Conservation (phyloP, 2,113 vertebrate species). For the Parus major region DNA sequence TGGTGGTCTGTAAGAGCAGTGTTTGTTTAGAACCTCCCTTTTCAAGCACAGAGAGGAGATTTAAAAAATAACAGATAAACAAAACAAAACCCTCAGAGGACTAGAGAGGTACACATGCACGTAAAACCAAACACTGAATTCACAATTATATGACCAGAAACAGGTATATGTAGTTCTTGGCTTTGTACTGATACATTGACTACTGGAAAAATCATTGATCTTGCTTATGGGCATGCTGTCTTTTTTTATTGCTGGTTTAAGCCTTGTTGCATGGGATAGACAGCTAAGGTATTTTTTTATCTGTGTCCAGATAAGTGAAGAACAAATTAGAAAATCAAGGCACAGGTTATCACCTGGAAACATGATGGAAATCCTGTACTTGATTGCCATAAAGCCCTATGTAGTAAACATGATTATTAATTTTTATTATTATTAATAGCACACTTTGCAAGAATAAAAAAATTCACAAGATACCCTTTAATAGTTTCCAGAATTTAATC, state of each 20-base stretch:
- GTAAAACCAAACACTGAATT: background rate
- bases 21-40: background rate
- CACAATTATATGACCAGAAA: background rate
- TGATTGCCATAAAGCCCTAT: background rate
- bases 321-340: background rate
- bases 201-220: background rate
- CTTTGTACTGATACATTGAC: background rate
- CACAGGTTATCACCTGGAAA: background rate
- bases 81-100: background rate
- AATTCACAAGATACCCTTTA: background rate
- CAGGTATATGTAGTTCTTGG: background rate
- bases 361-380: background rate
- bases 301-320: background rate
- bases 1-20: background rate
- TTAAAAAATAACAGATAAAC: background rate
- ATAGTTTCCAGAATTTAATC: conserved; percentile 15
- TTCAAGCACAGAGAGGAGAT: background rate
- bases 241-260: background rate
- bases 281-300: background rate
- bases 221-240: background rate
- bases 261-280: background rate
- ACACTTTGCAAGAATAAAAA: background rate
- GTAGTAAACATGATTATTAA: background rate
- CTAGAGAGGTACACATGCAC: background rate
- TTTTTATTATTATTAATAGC: background rate